Evolutionary conservation across 2,113 vertebrate species (phyloP).

Genomic region (Antechinus flavipes): DNA sequence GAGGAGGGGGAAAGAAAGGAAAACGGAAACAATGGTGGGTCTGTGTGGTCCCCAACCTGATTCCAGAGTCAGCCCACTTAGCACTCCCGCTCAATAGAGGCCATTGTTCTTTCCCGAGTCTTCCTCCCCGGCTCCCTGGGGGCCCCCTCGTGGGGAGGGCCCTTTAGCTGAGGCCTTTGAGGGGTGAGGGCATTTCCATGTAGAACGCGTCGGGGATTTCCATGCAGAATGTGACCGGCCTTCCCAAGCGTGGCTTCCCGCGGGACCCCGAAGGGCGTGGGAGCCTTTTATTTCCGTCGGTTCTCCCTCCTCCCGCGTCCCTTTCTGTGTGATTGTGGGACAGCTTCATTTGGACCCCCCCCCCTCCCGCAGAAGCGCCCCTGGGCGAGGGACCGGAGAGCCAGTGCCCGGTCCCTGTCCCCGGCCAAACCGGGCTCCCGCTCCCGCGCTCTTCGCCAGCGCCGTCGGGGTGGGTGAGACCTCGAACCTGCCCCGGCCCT

Average conservation of each 20-base stretch:
- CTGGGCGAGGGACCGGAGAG: too few relatives aligned
- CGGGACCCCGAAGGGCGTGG: constrained; percentile 11
- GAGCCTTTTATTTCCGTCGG: too few relatives aligned
- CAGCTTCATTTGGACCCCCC: neutral
- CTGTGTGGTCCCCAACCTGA: constrained; percentile 54
- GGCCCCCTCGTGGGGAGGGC: constrained; percentile 56
- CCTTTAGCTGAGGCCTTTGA: constrained; percentile 30
- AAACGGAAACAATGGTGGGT: constrained; percentile 54
- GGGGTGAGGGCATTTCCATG: constrained; percentile 41
- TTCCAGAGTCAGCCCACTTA: constrained; percentile 39
- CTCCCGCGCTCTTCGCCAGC: too few relatives aligned
- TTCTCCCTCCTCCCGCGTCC: neutral
- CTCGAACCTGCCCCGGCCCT: too few relatives aligned
- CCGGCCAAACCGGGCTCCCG: too few relatives aligned
- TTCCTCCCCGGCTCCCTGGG: constrained; percentile 56
- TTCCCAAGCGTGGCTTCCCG: neutral
- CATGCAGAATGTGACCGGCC: constrained; percentile 24
- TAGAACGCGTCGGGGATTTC: constrained; percentile 41
- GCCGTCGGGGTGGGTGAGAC: too few relatives aligned
- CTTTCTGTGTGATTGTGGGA: neutral
- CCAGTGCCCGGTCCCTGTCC: too few relatives aligned
- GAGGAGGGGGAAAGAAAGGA: constrained; percentile 27
- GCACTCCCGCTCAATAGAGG: constrained; percentile 39
- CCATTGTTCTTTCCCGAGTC: constrained; percentile 68
- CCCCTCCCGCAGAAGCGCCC: too few relatives aligned